Evolutionary conservation across 2,888 invertebrate species (phyloP).

Genomic region (Ametastegia equiseti): DNA sequence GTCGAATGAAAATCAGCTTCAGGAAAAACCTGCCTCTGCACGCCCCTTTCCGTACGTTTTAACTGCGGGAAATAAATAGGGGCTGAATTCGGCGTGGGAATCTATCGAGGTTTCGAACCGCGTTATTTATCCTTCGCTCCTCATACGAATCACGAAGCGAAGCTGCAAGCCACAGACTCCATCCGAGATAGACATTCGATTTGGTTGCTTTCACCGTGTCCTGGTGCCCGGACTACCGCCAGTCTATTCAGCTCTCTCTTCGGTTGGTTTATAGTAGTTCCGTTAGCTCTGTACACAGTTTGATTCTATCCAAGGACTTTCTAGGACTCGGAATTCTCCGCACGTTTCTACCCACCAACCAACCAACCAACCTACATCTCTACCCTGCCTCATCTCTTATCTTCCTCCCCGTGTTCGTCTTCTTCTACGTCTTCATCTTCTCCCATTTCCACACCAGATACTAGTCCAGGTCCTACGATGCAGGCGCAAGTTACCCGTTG

Average conservation of each 20-base stretch:
- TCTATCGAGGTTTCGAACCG: background rate
- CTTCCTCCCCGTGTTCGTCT: background rate
- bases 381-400: background rate
- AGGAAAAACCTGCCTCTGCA: no score
- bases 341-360: conserved; percentile 68
- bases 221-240: background rate
- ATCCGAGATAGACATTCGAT: conserved; percentile 35
- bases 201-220: conserved; percentile 37
- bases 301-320: conserved; percentile 55
- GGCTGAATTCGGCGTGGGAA: background rate
- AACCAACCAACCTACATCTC: background rate
- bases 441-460: background rate
- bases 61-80: background rate
- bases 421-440: background rate
- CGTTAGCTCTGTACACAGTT: conserved; percentile 54
- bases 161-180: conserved; percentile 5
- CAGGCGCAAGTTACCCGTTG: conserved; percentile 2
- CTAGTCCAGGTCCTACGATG: background rate
- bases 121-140: conserved; percentile 16
- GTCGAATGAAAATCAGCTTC: no score
- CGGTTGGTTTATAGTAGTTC: conserved; percentile 52
- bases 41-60: no score
- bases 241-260: conserved; percentile 41
- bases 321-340: conserved; percentile 63
- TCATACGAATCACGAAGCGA: background rate